These are phyloP conservation scores for Pachypeltis micranthus DNA, from an alignment of 1,140 invertebrate species.

Conservation along the genomic window DNA sequence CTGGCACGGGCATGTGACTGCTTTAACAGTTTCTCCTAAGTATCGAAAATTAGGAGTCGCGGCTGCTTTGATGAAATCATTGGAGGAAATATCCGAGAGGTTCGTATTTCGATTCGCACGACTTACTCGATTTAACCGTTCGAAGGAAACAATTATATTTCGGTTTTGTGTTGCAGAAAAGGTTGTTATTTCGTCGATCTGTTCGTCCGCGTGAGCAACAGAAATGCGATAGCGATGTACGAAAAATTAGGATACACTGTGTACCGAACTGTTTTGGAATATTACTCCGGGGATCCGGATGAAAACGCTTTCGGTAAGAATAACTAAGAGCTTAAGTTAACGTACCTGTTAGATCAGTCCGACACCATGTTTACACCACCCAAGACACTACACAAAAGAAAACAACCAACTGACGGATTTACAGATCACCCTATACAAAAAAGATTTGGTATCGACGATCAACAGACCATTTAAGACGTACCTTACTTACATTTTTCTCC, in stretches of 20 bases:
- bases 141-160: not conserved
- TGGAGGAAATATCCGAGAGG: slow-evolving; percentile 95
- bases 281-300: slow-evolving; percentile 93
- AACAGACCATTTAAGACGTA: no score
- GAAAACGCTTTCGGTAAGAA: slow-evolving; percentile 95
- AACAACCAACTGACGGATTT: no score
- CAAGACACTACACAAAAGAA: no score
- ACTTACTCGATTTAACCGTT: no score
- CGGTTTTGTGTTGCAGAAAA: slow-evolving; percentile 55
- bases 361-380: no score
- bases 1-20: slow-evolving; percentile 99
- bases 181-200: slow-evolving; percentile 96
- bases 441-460: no score
- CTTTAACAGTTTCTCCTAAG: slow-evolving; percentile 89
- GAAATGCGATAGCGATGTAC: slow-evolving; percentile 97
- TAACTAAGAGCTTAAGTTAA: no score
- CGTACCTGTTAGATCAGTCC: no score
- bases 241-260: slow-evolving; percentile 92
- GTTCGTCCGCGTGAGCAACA: slow-evolving; percentile 95
- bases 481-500: no score
- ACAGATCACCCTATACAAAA: no score
- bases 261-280: slow-evolving; percentile 90
- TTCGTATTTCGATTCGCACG: no score
- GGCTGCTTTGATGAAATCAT: slow-evolving; percentile 83
- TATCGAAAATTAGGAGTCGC: slow-evolving; percentile 83